These are phyloP conservation scores for Sarotherodon lohbergeri DNA, from an alignment of 2,113 vertebrate genomes.

Conservation along the genomic window DNA sequence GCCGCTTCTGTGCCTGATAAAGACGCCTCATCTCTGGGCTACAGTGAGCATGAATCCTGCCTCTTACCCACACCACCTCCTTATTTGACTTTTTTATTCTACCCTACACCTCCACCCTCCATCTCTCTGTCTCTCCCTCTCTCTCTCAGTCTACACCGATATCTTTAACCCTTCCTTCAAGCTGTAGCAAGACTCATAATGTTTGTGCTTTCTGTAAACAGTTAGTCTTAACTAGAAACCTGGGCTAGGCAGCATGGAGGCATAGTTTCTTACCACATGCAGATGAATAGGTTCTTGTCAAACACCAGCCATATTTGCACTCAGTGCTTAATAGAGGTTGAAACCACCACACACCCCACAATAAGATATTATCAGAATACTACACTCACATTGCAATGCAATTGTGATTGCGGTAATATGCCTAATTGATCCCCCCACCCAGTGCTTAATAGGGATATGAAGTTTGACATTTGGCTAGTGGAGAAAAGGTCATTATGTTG, in stretches of 20 bases:
- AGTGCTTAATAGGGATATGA: background rate
- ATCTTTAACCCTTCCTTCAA: constrained; percentile 2
- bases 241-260: background rate
- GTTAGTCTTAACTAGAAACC: background rate
- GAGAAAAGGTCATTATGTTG: background rate
- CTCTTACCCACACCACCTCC: constrained; percentile 40
- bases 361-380: background rate
- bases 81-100: constrained; percentile 46
- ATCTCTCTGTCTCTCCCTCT: background rate
- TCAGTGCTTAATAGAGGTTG: background rate
- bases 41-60: constrained; percentile 32
- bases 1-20: constrained; percentile 66
- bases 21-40: constrained; percentile 56
- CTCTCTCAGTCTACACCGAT: background rate
- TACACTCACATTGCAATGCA: background rate
- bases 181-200: constrained; percentile 31
- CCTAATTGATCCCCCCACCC: background rate
- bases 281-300: background rate
- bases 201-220: constrained; percentile 35
- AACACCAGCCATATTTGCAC: background rate
- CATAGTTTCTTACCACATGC: background rate
- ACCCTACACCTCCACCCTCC: constrained; percentile 23
- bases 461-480: background rate
- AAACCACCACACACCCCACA: background rate
- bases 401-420: background rate